phyloP scores from a whole-genome alignment of 2,888 invertebrate species.

The Cepaea hortensis region DNA sequence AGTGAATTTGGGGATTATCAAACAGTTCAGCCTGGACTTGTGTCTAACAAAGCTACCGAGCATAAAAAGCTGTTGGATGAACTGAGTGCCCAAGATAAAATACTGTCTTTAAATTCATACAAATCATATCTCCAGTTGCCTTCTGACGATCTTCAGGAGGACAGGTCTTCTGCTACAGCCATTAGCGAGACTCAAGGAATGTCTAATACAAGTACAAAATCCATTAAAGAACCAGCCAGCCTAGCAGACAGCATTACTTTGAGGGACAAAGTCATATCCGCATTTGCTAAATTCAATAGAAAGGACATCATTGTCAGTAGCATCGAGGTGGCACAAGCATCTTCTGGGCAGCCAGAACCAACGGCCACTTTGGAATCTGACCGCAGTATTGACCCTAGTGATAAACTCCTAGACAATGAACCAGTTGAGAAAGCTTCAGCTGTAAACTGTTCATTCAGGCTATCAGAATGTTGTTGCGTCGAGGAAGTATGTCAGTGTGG shows the following conservation, averaged over 20 bases:
- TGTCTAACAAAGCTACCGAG: too few species aligned
- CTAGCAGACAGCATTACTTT: slow-evolving; percentile 19
- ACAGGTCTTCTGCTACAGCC: background rate
- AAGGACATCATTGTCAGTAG: slow-evolving; percentile 40
- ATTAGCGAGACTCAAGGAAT: background rate
- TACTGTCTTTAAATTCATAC: too few species aligned
- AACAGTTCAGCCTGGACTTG: too few species aligned
- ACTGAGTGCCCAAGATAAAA: too few species aligned
- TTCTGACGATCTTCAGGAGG: background rate
- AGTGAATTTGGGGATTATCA: too few species aligned
- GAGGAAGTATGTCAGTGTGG: too few species aligned
- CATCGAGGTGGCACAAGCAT: background rate
- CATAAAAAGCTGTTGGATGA: too few species aligned
- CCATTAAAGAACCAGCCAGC: background rate
- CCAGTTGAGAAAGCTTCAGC: background rate
- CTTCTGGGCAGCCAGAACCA: background rate
- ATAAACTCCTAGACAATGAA: background rate
- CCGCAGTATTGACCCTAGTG: too few species aligned
- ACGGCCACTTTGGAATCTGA: background rate
- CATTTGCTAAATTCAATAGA: slow-evolving; percentile 42
- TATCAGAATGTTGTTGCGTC: background rate
- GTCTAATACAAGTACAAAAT: background rate
- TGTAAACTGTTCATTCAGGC: background rate
- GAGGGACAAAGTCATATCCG: slow-evolving; percentile 38
- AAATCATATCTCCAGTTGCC: background rate